A percentile compares a stretch with the other conserved stretches of the same genome.
These are phyloP conservation scores for Capreolus pygargus DNA, from an alignment of 2,113 vertebrate species.

Conservation along the genomic window DNA sequence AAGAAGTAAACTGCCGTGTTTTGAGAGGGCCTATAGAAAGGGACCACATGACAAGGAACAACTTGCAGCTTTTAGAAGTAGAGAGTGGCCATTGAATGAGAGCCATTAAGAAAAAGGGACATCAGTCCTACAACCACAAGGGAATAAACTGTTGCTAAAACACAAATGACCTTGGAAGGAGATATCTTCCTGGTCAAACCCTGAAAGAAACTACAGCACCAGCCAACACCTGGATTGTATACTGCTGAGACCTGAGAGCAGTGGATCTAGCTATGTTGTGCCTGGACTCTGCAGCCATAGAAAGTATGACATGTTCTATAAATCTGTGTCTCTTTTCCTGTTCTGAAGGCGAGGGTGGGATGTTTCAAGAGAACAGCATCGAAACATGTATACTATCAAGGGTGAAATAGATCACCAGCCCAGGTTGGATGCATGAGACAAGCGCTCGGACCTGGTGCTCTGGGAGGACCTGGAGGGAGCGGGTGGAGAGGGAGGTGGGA, in stretches of 20 bases:
- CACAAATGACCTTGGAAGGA: background rate
- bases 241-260: background rate
- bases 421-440: no score
- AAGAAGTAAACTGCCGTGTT: background rate
- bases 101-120: background rate
- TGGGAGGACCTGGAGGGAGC: no score
- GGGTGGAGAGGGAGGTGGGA: no score
- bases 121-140: background rate
- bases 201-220: background rate
- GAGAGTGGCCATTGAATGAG: background rate
- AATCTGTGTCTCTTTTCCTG: no score
- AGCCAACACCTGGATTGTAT: background rate
- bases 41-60: background rate
- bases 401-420: no score
- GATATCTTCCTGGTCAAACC: background rate
- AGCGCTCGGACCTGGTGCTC: no score
- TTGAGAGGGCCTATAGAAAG: background rate
- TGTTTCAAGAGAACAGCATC: no score
- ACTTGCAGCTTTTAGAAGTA: background rate
- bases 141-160: background rate
- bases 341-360: no score
- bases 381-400: no score
- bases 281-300: background rate
- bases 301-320: background rate
- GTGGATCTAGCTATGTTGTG: background rate